Base-by-base conservation (phyloP, 2,797 vertebrate genomes). In the Myotis findleyi region DNA sequence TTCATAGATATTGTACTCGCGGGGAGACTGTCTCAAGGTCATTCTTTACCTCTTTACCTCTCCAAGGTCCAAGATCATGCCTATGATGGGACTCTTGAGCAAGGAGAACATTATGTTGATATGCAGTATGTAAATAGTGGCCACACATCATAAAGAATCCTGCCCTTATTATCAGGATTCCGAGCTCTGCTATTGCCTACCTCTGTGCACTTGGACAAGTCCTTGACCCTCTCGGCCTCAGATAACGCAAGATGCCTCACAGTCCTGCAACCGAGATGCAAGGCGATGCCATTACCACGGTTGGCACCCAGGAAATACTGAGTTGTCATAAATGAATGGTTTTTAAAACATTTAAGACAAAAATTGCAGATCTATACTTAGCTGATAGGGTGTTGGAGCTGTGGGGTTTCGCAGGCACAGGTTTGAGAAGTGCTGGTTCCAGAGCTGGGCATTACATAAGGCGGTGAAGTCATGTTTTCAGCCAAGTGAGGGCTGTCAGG, bases 361-460 rank as follows among this genome's bases (percentile, higher is more conserved):
- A 77, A 44, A 71, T 44, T 92, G 51, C 41, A 71, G 77, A 23
- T 89, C 76, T 66, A 57, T 77, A 49, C 20, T 64, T 73, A 73
- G 93, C 81, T 80, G 80, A 80, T 21, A 33, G 27, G 77, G 33
- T 62, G 49, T 83, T 91, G 51, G 84, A 75, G 20, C 71, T 75
- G 49, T 79, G 72, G 62, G 25, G 76, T 68, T 92, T 84, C 83
- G 75, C 44, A 23, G 81, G 41, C 84, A 41, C 27, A 47, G 80
- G 80, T 73, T 88, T 84, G 87, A 92, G 75, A 95, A 81, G 64
- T 83, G 89, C 69, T 59, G 80, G 33, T 77, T 91, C 77, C 69
- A 55, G 94, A 36, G 72, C 73, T 59, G 93, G 94, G 89, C 57
- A 66, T 91, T 95, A 94, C 30, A 57, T 96, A 96, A 94, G 81